Base-by-base conservation (phyloP, 2,113 vertebrate species). In the Proteles cristata region DNA sequence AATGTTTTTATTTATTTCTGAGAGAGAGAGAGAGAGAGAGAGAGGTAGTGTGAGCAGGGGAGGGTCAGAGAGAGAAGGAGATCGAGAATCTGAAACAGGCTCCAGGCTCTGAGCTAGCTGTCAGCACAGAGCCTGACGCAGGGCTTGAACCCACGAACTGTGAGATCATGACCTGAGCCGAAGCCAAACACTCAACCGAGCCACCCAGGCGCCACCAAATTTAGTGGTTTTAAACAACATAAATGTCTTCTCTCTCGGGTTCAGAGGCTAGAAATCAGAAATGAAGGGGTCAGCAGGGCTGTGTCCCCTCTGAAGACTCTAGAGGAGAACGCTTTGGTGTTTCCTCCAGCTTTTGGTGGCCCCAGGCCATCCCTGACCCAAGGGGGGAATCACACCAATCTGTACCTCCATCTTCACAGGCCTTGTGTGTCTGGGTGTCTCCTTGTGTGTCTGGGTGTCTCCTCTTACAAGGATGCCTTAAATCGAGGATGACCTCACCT, bases 191-290 rank as follows among this genome's bases (percentile, higher is more conserved):
- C 39, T 39, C 39, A 39, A 39, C 39, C 39, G 39, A 39, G 39
- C 39, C 39, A 39, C 39, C 39, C 39, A 39, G 39, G 39, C 39
- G 39, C 39, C 39, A 39, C 39, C 39, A 39, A 81, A 84, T 14
- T 50, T 7, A 45, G 31, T 83, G 63, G 45, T 11, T 95, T 96
- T 68, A 69, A 63, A 58, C 33, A 48, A 80, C 23, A n/a, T 45
- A 21, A 33, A 76, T 53, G 11, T 65, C 79, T 95, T 93, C 33
- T 94, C 33, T 94, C 45, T 95, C 66, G 61, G 45, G 92, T 85
- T 45, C 35, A 28, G 15, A 92, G n/a, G 39, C 35, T 69, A 35
- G 17, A 87, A 80, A 79, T 87, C 35, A 73, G 71, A 69, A 80
- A 84, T 21, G n/a, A 39, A 50, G 11, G 28, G 25, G 21, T 35